These are phyloP conservation scores for Poecilia velifera DNA, from an alignment of 2,797 vertebrate genomes.

Conservation along the genomic window DNA sequence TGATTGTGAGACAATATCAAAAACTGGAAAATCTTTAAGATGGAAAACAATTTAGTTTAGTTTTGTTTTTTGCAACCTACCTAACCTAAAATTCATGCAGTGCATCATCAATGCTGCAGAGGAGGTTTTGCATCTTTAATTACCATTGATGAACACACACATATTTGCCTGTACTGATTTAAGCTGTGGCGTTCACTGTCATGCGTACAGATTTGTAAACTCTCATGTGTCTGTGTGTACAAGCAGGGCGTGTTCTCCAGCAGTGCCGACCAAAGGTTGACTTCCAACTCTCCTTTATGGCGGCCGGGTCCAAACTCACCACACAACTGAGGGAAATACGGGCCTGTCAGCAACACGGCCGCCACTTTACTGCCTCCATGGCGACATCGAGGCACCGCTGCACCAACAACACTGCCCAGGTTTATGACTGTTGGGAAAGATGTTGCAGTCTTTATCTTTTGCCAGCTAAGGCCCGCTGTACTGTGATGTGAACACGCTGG, in stretches of 20 bases:
- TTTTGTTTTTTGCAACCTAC: not conserved
- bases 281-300: conserved; percentile 83
- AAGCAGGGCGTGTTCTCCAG: conserved; percentile 51
- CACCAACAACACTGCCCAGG: conserved; percentile 39
- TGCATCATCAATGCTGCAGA: not conserved
- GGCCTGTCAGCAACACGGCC: conserved; percentile 61
- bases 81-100: not conserved
- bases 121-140: not conserved
- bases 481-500: conserved; percentile 9
- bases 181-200: conserved; percentile 2
- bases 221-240: conserved; percentile 38
- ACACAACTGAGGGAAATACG: conserved; percentile 30
- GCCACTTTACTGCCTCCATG: conserved; percentile 62
- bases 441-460: conserved; percentile 61
- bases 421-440: conserved; percentile 67
- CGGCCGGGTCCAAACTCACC: conserved; percentile 43
- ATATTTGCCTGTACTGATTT: conserved; percentile 9
- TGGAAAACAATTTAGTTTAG: not conserved
- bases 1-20: not conserved
- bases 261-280: conserved; percentile 80
- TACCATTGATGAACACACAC: not conserved
- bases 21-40: not conserved
- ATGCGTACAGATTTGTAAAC: conserved; percentile 13
- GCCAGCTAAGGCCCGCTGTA: conserved; percentile 41
- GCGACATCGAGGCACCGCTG: conserved; percentile 64